Evolutionary conservation across 2,888 invertebrate genomes (phyloP), one percentile per base, ranked within the genome.

Genomic region (Alcis repandata): DNA sequence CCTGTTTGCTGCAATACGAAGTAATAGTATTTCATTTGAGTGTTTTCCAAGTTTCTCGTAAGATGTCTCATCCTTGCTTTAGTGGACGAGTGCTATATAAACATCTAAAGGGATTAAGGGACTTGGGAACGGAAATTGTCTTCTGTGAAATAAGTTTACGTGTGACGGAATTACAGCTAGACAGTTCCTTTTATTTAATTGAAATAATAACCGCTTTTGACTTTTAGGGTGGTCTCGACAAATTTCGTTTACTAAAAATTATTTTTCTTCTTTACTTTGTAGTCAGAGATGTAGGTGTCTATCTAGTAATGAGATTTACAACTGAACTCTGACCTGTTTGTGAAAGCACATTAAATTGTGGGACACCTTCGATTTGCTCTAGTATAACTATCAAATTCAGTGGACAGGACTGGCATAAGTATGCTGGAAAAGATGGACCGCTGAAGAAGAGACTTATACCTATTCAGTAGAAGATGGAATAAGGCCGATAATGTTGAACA

Each of bases 21-120:
- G 76, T 72, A 77, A 80, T 79, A 69, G 76, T 76, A 75, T 80
- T 81, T 80, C 78, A 80, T 81, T 80, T 77, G 74, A 80, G 79
- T 79, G 76, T 73, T 76, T 82, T 73, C 72, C 72, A 73, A 78
- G 75, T 78, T 79, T 76, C 63, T 73, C 70, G 72, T 74, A 80
- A 79, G 78, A 76, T 72, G 71, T 78, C 76, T 76, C 73, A 76
- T 82, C 73, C 72, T 70, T 70, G 73, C 73, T 73, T 63, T 72
- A 62, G 53, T 69, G 68, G 69, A 73, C 73, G 71, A 71, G 67
- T 67, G 69, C 69, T 71, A 65, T 68, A 71, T 71, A 71, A 73
- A 69, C 69, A 70, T 69, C 69, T 63, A 67, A 67, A 49, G 59
- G 71, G 64, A 71, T 73, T 71, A 71, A 45, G 69, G 71, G 69